These are phyloP conservation scores for Dinocampus coccinellae DNA, from an alignment of 2,888 invertebrate species.

Conservation along the genomic window DNA sequence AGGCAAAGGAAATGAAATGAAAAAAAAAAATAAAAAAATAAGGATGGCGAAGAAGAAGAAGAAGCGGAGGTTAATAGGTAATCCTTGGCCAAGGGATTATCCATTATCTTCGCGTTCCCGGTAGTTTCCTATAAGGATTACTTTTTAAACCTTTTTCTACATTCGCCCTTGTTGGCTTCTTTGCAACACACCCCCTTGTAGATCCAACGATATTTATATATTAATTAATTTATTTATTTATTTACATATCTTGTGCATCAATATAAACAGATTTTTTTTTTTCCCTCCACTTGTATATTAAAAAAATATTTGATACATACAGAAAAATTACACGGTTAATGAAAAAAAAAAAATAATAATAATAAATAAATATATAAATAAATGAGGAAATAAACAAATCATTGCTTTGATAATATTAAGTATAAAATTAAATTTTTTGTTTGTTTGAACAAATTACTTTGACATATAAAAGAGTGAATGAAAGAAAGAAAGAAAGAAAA, in stretches of 20 bases:
- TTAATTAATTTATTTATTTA: not conserved
- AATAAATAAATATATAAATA: too few species aligned
- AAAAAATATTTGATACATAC: too few species aligned
- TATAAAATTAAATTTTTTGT: too few species aligned
- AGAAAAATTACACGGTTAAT: too few species aligned
- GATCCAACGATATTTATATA: not conserved
- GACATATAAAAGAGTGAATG: too few species aligned
- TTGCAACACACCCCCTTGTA: not conserved
- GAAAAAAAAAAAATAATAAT: too few species aligned
- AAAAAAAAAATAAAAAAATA: conserved; percentile 12
- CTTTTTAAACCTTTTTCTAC: conserved; percentile 22
- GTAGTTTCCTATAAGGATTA: conserved; percentile 32
- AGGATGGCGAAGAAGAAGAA: conserved; percentile 15
- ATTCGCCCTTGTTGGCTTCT: not conserved
- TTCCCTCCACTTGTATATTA: too few species aligned
- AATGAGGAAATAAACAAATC: too few species aligned
- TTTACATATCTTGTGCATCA: too few species aligned
- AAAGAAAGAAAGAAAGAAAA: not conserved
- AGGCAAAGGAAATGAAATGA: conserved; percentile 6
- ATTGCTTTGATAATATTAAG: too few species aligned
- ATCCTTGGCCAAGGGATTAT: conserved; percentile 46
- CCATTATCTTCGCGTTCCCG: conserved; percentile 48
- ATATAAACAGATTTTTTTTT: too few species aligned
- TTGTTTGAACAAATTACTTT: too few species aligned
- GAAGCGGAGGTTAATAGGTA: conserved; percentile 46